These are phyloP conservation scores for Macrophya alboannulata DNA, from an alignment of 2,888 invertebrate species.

Conservation along the genomic window DNA sequence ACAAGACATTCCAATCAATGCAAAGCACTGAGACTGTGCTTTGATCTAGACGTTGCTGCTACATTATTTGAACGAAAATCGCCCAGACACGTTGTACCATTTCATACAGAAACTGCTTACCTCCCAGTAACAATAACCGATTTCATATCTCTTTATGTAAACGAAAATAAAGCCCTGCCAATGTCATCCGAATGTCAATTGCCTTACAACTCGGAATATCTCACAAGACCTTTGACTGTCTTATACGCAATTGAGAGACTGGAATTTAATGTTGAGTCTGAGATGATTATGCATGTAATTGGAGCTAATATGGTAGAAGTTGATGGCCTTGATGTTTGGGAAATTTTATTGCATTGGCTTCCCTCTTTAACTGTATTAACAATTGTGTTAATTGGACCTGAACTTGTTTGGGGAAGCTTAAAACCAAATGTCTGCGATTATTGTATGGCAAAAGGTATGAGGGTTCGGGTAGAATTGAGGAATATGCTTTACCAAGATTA, in stretches of 20 bases:
- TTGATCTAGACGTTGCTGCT: conserved; percentile 67
- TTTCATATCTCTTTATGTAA: conserved; percentile 65
- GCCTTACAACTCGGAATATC: conserved; percentile 67
- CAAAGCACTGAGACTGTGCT: conserved; percentile 65
- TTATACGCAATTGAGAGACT: conserved; percentile 69
- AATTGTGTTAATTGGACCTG: conserved; percentile 74
- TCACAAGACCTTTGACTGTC: conserved; percentile 73
- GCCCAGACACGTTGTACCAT: conserved; percentile 65
- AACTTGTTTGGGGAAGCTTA: conserved; percentile 66
- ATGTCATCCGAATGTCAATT: conserved; percentile 62
- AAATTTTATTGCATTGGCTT: conserved; percentile 75
- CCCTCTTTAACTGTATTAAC: conserved; percentile 65
- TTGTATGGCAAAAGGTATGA: conserved; percentile 64
- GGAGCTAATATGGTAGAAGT: conserved; percentile 74
- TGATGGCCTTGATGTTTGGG: conserved; percentile 71
- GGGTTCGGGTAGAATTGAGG: conserved; percentile 62
- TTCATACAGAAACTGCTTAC: conserved; percentile 62
- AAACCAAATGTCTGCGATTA: conserved; percentile 64
- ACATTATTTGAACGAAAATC: conserved; percentile 61
- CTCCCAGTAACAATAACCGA: conserved; percentile 68
- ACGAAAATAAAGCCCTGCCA: conserved; percentile 60
- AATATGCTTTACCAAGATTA: conserved; percentile 68
- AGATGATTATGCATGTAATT: conserved; percentile 73
- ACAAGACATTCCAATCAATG: conserved; percentile 65
- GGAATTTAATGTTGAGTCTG: conserved; percentile 52